phyloP scores from a whole-genome alignment of 2,797 vertebrate species.

The Sebastes variabilis region DNA sequence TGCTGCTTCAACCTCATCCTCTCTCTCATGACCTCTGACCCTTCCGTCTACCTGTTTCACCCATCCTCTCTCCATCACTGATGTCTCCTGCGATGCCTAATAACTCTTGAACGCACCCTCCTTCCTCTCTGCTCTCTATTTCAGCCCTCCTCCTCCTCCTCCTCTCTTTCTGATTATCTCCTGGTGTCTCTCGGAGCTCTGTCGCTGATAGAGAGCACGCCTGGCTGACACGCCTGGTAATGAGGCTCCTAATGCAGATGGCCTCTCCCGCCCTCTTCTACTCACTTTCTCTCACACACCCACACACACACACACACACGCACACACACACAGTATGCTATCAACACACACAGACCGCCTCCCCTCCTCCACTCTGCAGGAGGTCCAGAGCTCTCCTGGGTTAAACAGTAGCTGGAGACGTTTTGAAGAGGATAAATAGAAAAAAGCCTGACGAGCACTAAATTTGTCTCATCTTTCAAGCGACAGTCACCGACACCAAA shows the following conservation, averaged over 20 bases:
- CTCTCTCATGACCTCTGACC: conserved; percentile 13
- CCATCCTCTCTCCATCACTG: conserved; percentile 10
- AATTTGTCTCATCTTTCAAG: conserved; percentile 48
- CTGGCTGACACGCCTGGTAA: conserved; percentile 77
- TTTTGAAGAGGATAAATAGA: conserved; percentile 49
- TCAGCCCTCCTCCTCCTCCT: conserved; percentile 40
- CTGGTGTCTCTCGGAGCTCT: conserved; percentile 64
- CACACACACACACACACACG: neutral
- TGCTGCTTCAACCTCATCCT: conserved; percentile 18
- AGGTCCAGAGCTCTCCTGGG: conserved; percentile 60
- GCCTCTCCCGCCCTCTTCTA: conserved; percentile 58
- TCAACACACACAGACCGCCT: conserved; percentile 15
- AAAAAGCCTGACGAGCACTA: conserved; percentile 38
- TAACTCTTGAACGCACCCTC: conserved; percentile 39
- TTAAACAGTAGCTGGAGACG: conserved; percentile 59
- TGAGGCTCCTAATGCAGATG: conserved; percentile 77
- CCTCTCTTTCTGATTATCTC: conserved; percentile 68
- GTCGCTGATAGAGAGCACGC: conserved; percentile 69
- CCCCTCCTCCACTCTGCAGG: conserved; percentile 25
- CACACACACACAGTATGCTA: conserved; percentile 24
- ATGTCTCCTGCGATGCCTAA: conserved; percentile 32
- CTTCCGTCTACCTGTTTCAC: conserved; percentile 30
- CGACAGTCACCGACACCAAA: neutral
- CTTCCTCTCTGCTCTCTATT: conserved; percentile 38
- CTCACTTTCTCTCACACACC: conserved; percentile 25